phyloP scores from a whole-genome alignment of 2,888 invertebrate genomes.

The Chrysina gloriosa region DNA sequence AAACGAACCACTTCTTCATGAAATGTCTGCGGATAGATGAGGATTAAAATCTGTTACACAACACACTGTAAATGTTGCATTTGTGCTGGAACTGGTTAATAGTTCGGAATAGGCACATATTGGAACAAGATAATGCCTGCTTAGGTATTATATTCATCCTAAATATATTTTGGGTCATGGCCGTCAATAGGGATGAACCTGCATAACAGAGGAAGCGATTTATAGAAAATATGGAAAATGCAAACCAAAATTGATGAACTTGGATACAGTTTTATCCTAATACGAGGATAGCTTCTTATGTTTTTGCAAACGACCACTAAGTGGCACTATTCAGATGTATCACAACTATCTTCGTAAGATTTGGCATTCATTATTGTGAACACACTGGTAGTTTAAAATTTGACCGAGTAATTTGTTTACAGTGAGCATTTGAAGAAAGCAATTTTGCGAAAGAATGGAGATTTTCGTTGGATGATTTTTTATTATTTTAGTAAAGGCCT shows the following conservation, averaged over 20 bases:
- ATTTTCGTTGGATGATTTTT: no score
- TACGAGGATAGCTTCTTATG: no score
- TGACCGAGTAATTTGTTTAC: no score
- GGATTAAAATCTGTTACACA: constrained; percentile 29
- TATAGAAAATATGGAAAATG: constrained; percentile 39
- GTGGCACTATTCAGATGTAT: no score
- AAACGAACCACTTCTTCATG: constrained; percentile 21
- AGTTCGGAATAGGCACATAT: constrained; percentile 41
- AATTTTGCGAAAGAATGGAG: no score
- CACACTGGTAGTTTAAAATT: no score
- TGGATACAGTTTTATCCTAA: no score
- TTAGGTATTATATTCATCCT: constrained; percentile 36
- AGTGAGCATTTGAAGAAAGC: no score
- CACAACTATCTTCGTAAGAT: no score
- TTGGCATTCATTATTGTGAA: no score
- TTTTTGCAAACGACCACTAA: no score
- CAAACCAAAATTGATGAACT: constrained; percentile 34
- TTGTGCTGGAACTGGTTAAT: constrained; percentile 38
- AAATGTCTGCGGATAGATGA: constrained; percentile 36
- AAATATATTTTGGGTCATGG: constrained; percentile 37
- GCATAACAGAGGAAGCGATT: constrained; percentile 38
- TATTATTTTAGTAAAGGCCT: no score
- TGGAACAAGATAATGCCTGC: constrained; percentile 29
- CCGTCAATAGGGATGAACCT: constrained; percentile 39
- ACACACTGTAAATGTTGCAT: constrained; percentile 41